phyloP scores from a whole-genome alignment of 2,888 invertebrate species.

The Coleophora deauratella region DNA sequence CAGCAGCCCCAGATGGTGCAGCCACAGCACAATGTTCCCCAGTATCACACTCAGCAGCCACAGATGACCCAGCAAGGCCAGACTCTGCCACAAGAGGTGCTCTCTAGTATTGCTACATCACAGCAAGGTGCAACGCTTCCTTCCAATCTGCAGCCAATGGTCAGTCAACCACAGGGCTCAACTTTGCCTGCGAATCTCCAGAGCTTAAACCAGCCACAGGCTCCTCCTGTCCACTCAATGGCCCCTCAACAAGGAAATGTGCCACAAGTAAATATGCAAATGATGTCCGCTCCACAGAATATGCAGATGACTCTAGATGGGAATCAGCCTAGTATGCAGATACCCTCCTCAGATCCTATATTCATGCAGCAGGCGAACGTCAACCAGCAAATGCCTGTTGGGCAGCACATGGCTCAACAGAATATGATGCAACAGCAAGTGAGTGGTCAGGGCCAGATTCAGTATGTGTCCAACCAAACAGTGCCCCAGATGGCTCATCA shows the following conservation, averaged over 20 bases:
- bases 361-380: conserved; percentile 64
- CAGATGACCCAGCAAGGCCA: conserved; percentile 67
- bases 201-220: conserved; percentile 64
- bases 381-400: conserved; percentile 57
- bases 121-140: conserved; percentile 67
- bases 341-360: conserved; percentile 69
- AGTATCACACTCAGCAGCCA: conserved; percentile 65
- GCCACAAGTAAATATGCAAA: conserved; percentile 74
- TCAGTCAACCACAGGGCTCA: conserved; percentile 70
- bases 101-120: conserved; percentile 63
- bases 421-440: conserved; percentile 62
- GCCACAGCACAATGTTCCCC: conserved; percentile 64
- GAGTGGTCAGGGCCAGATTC: conserved; percentile 59
- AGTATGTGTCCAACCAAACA: conserved; percentile 56
- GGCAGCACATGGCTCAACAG: conserved; percentile 62
- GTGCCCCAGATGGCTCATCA: conserved; percentile 64
- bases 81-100: conserved; percentile 65
- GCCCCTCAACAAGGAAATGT: conserved; percentile 71
- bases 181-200: conserved; percentile 77
- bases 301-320: conserved; percentile 72
- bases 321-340: conserved; percentile 72
- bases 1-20: conserved; percentile 63
- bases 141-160: conserved; percentile 59
- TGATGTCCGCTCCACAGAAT: conserved; percentile 70
- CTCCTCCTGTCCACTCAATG: conserved; percentile 53